These are phyloP conservation scores for Drosophila dives DNA, from an alignment of 2,888 invertebrate genomes.

Conservation along the genomic window DNA sequence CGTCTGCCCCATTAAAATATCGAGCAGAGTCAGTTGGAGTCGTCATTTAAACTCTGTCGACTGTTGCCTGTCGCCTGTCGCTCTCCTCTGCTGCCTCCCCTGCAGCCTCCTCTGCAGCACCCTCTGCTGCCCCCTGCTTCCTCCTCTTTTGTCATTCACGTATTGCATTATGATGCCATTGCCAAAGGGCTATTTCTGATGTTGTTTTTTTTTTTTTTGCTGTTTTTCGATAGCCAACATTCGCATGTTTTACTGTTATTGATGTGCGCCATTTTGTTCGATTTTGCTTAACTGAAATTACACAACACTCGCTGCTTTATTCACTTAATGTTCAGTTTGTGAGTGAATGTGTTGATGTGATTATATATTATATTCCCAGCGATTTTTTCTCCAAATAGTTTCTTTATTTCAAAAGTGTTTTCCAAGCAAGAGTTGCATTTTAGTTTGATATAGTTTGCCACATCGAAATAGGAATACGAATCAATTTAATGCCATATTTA, in stretches of 20 bases:
- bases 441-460: neutral
- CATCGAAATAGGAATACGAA: neutral
- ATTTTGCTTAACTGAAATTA: constrained; percentile 29
- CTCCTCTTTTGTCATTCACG: constrained; percentile 1
- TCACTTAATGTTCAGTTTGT: neutral
- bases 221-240: constrained; percentile 30
- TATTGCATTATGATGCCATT: constrained; percentile 73
- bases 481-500: neutral
- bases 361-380: neutral
- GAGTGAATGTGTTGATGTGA: neutral
- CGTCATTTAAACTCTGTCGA: constrained; percentile 35
- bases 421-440: neutral
- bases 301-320: neutral
- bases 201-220: constrained; percentile 19
- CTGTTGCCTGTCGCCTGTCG: constrained; percentile 14
- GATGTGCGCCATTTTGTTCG: constrained; percentile 67
- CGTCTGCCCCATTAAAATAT: constrained; percentile 80
- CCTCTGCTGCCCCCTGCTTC: neutral
- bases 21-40: constrained; percentile 57
- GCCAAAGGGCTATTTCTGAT: constrained; percentile 26
- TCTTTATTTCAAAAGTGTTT: neutral
- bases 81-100: neutral
- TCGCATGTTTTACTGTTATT: constrained; percentile 54
- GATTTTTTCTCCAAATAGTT: neutral
- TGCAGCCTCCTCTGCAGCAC: neutral